These are phyloP conservation scores for Buceros bicornis DNA, from an alignment of 2,797 vertebrate species.

Conservation along the genomic window DNA sequence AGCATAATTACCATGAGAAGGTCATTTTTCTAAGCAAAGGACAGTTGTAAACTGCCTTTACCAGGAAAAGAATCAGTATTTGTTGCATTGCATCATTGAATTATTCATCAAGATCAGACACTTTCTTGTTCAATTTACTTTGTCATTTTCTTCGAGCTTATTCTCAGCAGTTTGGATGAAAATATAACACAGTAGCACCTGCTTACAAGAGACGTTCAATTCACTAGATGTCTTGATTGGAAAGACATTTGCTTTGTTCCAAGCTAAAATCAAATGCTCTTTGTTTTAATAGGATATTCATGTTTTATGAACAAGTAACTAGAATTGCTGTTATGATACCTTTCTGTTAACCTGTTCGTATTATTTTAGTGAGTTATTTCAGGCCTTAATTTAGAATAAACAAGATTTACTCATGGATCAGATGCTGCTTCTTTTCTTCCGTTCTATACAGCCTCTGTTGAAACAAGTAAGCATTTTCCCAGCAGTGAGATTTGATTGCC, in stretches of 20 bases:
- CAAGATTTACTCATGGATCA: background rate
- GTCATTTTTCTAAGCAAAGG: constrained; percentile 73
- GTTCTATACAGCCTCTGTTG: background rate
- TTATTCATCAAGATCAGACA: constrained; percentile 77
- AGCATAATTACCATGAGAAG: constrained; percentile 58
- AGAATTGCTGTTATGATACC: background rate
- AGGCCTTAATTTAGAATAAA: constrained; percentile 20
- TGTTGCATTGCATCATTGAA: constrained; percentile 73
- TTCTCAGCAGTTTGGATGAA: constrained; percentile 73
- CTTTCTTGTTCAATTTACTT: constrained; percentile 78
- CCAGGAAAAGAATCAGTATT: constrained; percentile 50
- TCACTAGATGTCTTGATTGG: constrained; percentile 64
- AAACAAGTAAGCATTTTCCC: constrained; percentile 12
- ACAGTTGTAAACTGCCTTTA: constrained; percentile 71
- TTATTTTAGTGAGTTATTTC: constrained; percentile 26
- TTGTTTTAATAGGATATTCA: constrained; percentile 41
- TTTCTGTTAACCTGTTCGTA: constrained; percentile 7
- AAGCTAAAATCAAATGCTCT: constrained; percentile 51
- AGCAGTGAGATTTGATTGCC: constrained; percentile 40
- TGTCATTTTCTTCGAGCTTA: constrained; percentile 75
- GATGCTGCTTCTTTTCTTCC: background rate
- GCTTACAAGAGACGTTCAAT: constrained; percentile 70
- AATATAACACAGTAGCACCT: constrained; percentile 73
- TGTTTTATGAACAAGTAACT: constrained; percentile 26
- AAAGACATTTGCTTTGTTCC: constrained; percentile 55